These are phyloP conservation scores for Clarias laeviceps DNA, from an alignment of 2,797 vertebrate species.

Conservation along the genomic window DNA sequence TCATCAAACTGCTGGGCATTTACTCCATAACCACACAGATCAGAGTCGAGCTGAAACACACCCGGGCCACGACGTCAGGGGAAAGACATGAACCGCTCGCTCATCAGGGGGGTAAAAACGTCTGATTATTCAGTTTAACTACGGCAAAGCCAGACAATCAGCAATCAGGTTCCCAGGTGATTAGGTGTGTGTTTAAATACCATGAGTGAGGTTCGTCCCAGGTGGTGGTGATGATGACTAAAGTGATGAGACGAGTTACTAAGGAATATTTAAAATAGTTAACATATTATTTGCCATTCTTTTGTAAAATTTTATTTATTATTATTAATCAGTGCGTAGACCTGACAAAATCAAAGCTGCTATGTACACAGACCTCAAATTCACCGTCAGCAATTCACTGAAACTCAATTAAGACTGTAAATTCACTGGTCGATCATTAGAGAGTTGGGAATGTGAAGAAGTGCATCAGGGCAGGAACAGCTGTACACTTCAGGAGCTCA, in stretches of 20 bases:
- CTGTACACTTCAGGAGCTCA: not conserved
- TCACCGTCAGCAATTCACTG: not conserved
- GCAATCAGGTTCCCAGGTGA: not conserved
- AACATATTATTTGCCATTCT: not conserved
- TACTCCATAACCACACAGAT: not conserved
- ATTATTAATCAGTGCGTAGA: too few relatives aligned
- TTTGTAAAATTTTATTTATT: not conserved
- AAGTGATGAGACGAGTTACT: not conserved
- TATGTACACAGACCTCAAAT: not conserved
- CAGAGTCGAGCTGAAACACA: not conserved
- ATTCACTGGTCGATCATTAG: not conserved
- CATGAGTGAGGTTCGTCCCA: not conserved
- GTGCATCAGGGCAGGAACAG: not conserved
- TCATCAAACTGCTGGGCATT: not conserved
- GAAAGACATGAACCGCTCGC: too few relatives aligned
- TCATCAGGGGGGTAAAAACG: not conserved
- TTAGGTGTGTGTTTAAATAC: not conserved
- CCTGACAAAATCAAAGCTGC: not conserved
- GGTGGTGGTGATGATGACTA: not conserved
- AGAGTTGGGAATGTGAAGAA: not conserved
- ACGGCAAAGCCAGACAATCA: constrained; percentile 4
- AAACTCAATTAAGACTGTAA: not conserved
- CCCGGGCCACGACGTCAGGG: not conserved
- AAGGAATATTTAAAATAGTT: not conserved
- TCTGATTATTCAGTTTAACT: not conserved